Evolutionary conservation across 2,888 invertebrate genomes (phyloP).

Genomic region (Andrena praecox): DNA sequence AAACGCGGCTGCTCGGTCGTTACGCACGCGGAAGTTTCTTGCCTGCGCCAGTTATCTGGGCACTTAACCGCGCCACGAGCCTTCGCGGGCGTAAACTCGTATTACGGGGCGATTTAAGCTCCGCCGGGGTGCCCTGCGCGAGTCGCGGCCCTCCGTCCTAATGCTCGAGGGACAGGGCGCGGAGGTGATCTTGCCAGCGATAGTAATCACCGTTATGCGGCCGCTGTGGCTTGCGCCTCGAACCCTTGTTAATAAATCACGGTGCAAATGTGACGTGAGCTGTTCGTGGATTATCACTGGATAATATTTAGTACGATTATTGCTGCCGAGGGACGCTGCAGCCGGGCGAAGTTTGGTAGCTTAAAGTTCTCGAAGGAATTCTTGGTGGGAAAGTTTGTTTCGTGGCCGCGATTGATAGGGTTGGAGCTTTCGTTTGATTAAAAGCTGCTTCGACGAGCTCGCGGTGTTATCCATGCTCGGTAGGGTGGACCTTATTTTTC

Average conservation of each 20-base stretch:
- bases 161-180: not conserved
- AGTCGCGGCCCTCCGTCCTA: not conserved
- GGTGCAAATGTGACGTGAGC: not conserved
- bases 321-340: no score
- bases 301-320: not conserved
- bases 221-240: not conserved
- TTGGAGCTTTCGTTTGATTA: not conserved
- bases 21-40: slow-evolving; percentile 41
- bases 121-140: not conserved
- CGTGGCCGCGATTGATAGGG: not conserved
- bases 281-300: not conserved
- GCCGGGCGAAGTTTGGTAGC: not conserved
- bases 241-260: slow-evolving; percentile 29
- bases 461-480: no score
- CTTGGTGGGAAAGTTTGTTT: not conserved
- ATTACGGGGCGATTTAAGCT: slow-evolving; percentile 47
- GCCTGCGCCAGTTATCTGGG: slow-evolving; percentile 51
- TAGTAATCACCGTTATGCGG: slow-evolving; percentile 25
- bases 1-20: not conserved
- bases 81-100: slow-evolving; percentile 42
- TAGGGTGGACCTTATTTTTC: no score
- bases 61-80: slow-evolving; percentile 35
- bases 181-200: slow-evolving; percentile 12
- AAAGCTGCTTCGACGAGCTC: not conserved
- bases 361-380: slow-evolving; percentile 3